These are phyloP conservation scores for Ptychobarbus kaznakovi DNA, from an alignment of 2,797 vertebrate genomes.

Conservation along the genomic window DNA sequence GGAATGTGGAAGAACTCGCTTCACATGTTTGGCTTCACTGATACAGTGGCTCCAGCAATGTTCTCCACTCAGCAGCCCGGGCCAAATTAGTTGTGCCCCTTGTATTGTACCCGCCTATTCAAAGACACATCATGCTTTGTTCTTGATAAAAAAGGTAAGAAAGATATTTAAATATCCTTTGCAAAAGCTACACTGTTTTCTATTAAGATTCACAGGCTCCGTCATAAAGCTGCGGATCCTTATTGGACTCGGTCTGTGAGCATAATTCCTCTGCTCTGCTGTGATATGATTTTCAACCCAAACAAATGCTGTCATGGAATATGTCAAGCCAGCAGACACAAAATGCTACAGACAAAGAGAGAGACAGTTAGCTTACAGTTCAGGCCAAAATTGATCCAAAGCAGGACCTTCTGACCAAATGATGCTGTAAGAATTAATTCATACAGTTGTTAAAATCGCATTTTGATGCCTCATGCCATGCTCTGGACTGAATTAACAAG, in stretches of 20 bases:
- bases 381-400: not conserved
- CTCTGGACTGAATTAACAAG: not conserved
- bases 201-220: constrained; percentile 5
- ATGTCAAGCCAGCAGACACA: constrained; percentile 61
- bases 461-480: not conserved
- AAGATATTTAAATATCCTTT: not conserved
- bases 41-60: constrained; percentile 30
- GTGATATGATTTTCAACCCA: constrained; percentile 66
- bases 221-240: not conserved
- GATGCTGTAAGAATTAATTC: constrained; percentile 15
- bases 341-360: not conserved
- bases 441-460: constrained; percentile 19
- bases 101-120: constrained; percentile 1
- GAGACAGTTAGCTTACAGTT: not conserved
- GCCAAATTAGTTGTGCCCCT: not conserved
- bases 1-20: constrained; percentile 39
- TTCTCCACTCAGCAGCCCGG: not conserved
- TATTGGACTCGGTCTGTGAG: constrained; percentile 38
- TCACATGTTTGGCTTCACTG: constrained; percentile 49
- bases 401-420: constrained; percentile 15
- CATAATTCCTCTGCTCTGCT: constrained; percentile 52
- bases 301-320: constrained; percentile 68
- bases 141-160: not conserved
- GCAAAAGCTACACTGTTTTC: not conserved
- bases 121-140: not conserved